A percentile compares a stretch with the other conserved stretches of the same genome.
These are phyloP conservation scores for Struthidea cinerea DNA, from an alignment of 2,113 vertebrate genomes.

Conservation along the genomic window DNA sequence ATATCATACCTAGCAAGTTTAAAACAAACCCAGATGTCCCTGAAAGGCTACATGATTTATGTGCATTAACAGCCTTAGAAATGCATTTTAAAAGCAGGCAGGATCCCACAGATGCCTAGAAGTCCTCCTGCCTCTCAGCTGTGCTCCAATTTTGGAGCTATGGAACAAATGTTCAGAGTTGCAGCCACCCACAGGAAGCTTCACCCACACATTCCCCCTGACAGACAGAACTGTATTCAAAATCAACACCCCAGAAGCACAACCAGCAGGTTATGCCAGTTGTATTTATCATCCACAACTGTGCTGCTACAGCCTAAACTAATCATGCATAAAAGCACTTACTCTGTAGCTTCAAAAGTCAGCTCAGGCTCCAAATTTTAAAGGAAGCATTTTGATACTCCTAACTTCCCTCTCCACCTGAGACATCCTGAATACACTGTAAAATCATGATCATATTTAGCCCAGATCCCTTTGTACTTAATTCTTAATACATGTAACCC, in stretches of 20 bases:
- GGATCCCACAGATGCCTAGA: not conserved
- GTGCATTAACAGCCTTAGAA: not conserved
- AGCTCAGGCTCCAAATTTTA: not conserved
- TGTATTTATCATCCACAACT: conserved; percentile 4
- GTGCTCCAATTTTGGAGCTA: conserved; percentile 6
- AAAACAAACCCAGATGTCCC: not conserved
- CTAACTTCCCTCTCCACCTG: not conserved
- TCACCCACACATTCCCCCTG: not conserved
- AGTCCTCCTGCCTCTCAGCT: conserved; percentile 4
- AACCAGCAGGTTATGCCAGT: conserved; percentile 28
- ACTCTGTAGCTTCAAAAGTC: not conserved
- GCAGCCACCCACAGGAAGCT: not conserved
- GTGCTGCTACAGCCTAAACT: not conserved
- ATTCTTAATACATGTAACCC: not conserved
- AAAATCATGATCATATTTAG: not conserved
- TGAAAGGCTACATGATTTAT: not conserved
- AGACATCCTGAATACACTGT: not conserved
- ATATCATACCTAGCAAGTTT: not conserved
- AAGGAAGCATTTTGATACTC: not conserved
- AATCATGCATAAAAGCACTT: not conserved
- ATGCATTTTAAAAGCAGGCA: not conserved
- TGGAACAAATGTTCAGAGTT: not conserved
- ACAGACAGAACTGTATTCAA: not conserved
- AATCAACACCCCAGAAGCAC: not conserved
- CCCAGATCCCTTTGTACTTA: not conserved